Evolutionary conservation across 2,113 vertebrate genomes (phyloP).

Genomic region (Sinocyclocheilus grahami): DNA sequence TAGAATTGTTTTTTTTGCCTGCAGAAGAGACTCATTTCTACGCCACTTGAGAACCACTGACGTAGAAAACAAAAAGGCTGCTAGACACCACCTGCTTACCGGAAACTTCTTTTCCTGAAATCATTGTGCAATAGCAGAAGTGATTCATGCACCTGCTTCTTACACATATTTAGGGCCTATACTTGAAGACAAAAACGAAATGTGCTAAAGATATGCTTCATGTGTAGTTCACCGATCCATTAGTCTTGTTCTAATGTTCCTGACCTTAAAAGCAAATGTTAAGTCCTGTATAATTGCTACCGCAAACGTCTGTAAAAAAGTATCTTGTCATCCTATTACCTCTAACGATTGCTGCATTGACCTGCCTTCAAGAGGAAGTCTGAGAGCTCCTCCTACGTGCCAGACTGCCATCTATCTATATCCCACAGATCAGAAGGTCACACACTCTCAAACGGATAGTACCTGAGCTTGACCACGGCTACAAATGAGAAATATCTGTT

Average conservation of each 20-base stretch:
- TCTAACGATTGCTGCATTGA: conserved; percentile 45
- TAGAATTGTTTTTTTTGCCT: not conserved
- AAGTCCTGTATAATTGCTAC: conserved; percentile 46
- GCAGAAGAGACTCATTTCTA: not conserved
- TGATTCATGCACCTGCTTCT: conserved; percentile 32
- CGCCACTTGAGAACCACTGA: not conserved
- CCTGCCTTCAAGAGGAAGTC: conserved; percentile 39
- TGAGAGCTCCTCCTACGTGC: conserved; percentile 37
- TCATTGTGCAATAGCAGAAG: conserved; percentile 4
- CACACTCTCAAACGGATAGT: conserved; percentile 2
- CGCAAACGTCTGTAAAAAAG: conserved; percentile 46
- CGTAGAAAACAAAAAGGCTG: not conserved
- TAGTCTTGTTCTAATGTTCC: conserved; percentile 30
- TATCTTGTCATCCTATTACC: conserved; percentile 48
- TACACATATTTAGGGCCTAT: not conserved
- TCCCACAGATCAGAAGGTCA: conserved; percentile 8
- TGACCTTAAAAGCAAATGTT: conserved; percentile 54
- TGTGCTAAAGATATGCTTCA: conserved; percentile 31
- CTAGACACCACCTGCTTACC: conserved; percentile 35
- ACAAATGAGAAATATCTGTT: conserved; percentile 20
- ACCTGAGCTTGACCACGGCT: conserved; percentile 23
- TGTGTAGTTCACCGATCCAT: conserved; percentile 14
- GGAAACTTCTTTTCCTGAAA: conserved; percentile 16
- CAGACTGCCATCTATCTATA: conserved; percentile 29
- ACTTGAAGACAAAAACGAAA: not conserved